Evolutionary conservation across 2,113 vertebrate genomes (phyloP).

Genomic region (Tyrannus savana): DNA sequence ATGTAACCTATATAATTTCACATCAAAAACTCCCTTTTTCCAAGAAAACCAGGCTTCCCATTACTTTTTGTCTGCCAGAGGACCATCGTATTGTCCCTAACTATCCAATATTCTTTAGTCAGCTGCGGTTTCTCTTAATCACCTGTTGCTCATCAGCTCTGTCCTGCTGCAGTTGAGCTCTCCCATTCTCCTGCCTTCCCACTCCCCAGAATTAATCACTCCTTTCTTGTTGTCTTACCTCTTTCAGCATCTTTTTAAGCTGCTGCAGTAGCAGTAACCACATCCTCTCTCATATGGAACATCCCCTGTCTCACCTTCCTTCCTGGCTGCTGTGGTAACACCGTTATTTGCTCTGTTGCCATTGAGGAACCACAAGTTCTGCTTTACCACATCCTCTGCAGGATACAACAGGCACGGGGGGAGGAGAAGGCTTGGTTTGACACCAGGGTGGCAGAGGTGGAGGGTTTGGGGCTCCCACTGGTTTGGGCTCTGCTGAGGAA

Average conservation of each 20-base stretch:
- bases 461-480: not conserved
- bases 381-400: conserved; percentile 47
- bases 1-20: not conserved
- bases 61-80: not conserved
- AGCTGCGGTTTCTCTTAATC: not conserved
- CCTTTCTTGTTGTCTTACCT: not conserved
- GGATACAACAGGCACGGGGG: rapidly evolving
- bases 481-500: not conserved
- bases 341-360: not conserved
- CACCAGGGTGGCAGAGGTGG: not conserved
- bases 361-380: not conserved
- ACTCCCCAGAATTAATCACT: not conserved
- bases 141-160: not conserved
- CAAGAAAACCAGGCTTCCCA: not conserved
- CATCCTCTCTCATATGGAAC: not conserved
- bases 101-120: not conserved
- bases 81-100: not conserved
- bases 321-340: conserved; percentile 17
- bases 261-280: not conserved
- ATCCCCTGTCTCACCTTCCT: conserved; percentile 26
- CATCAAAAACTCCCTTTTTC: not conserved
- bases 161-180: not conserved
- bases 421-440: not conserved
- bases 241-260: not conserved
- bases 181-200: not conserved